Conservation (phyloP, 1,140 invertebrate species). For the Drosophila pseudoananassae region DNA sequence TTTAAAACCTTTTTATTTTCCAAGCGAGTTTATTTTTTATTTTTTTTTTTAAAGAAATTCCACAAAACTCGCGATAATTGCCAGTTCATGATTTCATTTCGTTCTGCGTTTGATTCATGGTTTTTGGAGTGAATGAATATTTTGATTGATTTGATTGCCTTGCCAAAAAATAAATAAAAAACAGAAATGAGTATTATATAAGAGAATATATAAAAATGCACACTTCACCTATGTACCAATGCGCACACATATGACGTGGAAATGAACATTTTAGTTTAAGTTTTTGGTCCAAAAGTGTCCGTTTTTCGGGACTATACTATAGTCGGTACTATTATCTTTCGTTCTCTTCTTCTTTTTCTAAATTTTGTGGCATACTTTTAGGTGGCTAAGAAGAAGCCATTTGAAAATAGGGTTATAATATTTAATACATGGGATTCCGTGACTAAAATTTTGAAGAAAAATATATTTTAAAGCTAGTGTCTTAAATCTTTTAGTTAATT, state of each 20-base stretch:
- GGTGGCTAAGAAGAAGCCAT: no score
- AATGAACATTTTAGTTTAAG: background rate
- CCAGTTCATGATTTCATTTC: slow-evolving; percentile 44
- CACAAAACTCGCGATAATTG: slow-evolving; percentile 23
- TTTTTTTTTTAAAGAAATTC: no score
- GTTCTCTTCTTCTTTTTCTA: no score
- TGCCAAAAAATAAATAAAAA: background rate
- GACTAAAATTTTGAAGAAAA: no score
- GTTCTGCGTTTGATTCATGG: slow-evolving; percentile 39
- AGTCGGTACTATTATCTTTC: no score
- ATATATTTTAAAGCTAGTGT: no score
- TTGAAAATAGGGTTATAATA: no score
- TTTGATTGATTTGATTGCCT: slow-evolving; percentile 8
- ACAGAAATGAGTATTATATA: background rate
- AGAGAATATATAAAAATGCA: background rate
- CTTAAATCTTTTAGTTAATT: no score
- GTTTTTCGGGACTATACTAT: no score
- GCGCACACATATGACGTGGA: background rate
- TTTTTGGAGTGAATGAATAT: slow-evolving; percentile 28
- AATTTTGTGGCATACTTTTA: no score
- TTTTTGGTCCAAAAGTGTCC: no score
- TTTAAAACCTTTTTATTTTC: background rate
- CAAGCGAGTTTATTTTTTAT: slow-evolving; percentile 8
- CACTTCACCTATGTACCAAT: background rate
- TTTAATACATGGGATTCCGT: no score